Percentiles rank a stretch among this genome's conserved stretches.
Evolutionary conservation across 2,113 vertebrate genomes (phyloP).

Genomic region (Lepus europaeus): DNA sequence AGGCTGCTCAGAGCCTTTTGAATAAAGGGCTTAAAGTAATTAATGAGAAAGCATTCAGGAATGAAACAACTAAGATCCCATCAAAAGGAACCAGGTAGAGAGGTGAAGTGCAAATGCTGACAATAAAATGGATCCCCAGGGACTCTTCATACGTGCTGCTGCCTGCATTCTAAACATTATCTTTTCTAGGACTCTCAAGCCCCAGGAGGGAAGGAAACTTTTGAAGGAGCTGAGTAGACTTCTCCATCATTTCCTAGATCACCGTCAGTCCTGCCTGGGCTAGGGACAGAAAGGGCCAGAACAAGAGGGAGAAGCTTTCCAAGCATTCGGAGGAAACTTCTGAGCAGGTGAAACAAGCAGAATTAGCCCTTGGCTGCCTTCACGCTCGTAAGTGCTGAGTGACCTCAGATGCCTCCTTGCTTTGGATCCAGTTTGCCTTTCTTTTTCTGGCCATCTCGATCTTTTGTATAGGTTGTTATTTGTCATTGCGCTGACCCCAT

Average conservation of each 20-base stretch:
- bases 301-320: not conserved
- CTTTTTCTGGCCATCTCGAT: not conserved
- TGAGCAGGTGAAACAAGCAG: slow-evolving; percentile 2
- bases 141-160: not conserved
- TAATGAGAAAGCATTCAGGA: not conserved
- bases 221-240: not conserved
- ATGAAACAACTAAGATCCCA: slow-evolving; percentile 17
- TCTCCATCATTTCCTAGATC: not conserved
- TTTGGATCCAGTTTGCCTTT: slow-evolving; percentile 38
- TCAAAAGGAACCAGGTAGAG: not conserved
- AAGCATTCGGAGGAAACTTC: not conserved
- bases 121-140: not conserved
- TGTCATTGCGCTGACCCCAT: not conserved
- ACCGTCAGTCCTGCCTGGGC: not conserved
- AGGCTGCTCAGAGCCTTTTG: not conserved
- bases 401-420: not conserved
- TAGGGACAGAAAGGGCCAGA: not conserved
- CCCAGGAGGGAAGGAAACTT: not conserved
- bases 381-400: not conserved
- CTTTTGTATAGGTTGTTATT: slow-evolving; percentile 17
- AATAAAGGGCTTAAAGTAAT: not conserved
- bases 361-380: not conserved
- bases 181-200: not conserved
- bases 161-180: not conserved
- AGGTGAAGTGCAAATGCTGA: slow-evolving; percentile 23